Evolutionary conservation across 1,140 invertebrate genomes (phyloP), one percentile per base, ranked within the genome.

Genomic region (Zaprionus africanus): DNA sequence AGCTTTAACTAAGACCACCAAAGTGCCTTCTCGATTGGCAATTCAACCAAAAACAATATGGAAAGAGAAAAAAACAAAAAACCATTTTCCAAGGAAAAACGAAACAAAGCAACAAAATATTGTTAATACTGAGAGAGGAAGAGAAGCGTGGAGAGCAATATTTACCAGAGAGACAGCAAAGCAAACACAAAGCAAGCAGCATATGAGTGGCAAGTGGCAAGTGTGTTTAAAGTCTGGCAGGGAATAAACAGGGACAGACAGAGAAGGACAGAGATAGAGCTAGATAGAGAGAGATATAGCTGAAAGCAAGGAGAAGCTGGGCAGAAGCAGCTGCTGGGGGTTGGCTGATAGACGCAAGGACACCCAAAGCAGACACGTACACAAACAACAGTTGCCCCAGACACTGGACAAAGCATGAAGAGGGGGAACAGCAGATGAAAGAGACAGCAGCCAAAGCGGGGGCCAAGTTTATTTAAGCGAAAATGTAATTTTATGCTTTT

Each of bases 401-500:
- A 64, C 49, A 64, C 6, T 24, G 43, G 51, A 63, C 15, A 46
- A 13, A 19, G 31, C 17, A 22, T 1, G 28, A 5, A 54, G 41
- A 41, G 36, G 19, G 31, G 19, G 43, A 51, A 22, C 28, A 19
- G 26, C 22, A 57, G 41, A 26, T 56, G 43, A 41, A 24, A 58
- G n/a, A 53, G 62, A 22, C 59, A 51, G 46, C 51, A 2, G n/a
- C 26, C 22, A 70, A 51, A 4, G 26, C 7, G 38, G 13, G 28
- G 60, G 64, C 76, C 66, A 82, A 76, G 79, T 90, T 88, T 81
- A 88, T 85, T 88, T 90, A 77, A 85, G 85, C 85, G 79, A 85
- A 84, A 90, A 90, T 90, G 86, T 82, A 90, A 90, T 90, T 90
- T 90, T 90, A 85, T 90, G 86, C 85, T 90, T 90, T 88, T 90